phyloP scores from a whole-genome alignment of 1,140 invertebrate species.

The Andrena cerasifolii region DNA sequence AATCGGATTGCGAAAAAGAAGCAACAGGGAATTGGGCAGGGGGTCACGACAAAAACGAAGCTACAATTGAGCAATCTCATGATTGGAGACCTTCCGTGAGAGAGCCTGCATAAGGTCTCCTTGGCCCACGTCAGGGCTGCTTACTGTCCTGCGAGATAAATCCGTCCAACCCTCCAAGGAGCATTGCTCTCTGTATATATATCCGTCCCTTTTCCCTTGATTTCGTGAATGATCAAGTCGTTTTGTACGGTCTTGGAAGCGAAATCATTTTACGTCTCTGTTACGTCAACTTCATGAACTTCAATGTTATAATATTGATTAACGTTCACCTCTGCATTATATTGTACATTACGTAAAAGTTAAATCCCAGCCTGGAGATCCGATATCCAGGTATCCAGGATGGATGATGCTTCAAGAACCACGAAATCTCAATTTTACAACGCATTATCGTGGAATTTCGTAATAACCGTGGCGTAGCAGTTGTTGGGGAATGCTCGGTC shows the following conservation, averaged over 20 bases:
- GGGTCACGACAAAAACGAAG: conserved; percentile 48
- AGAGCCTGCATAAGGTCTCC: conserved; percentile 67
- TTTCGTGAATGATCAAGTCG: conserved; percentile 21
- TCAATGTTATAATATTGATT: conserved; percentile 14
- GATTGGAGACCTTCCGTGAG: conserved; percentile 71
- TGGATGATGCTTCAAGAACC: conserved; percentile 5
- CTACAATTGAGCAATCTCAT: conserved; percentile 80
- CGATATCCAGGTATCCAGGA: neutral
- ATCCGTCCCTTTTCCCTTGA: conserved; percentile 65
- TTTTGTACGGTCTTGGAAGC: neutral
- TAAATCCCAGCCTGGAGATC: conserved; percentile 21
- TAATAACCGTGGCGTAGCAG: conserved; percentile 38
- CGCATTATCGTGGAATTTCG: conserved; percentile 37
- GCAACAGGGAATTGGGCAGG: conserved; percentile 11
- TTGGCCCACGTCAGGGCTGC: conserved; percentile 60
- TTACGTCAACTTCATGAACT: neutral
- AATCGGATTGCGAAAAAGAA: conserved; percentile 28
- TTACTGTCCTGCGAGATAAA: conserved; percentile 59
- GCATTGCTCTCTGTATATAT: conserved; percentile 67
- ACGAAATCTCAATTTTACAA: conserved; percentile 20
- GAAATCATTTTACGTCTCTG: neutral
- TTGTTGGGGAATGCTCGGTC: neutral
- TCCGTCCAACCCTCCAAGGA: conserved; percentile 65
- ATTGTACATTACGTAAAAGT: conserved; percentile 19
- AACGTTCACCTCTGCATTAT: conserved; percentile 9